Evolutionary conservation across 2,888 invertebrate genomes (phyloP).

Genomic region (Meiosimyza decipiens): DNA sequence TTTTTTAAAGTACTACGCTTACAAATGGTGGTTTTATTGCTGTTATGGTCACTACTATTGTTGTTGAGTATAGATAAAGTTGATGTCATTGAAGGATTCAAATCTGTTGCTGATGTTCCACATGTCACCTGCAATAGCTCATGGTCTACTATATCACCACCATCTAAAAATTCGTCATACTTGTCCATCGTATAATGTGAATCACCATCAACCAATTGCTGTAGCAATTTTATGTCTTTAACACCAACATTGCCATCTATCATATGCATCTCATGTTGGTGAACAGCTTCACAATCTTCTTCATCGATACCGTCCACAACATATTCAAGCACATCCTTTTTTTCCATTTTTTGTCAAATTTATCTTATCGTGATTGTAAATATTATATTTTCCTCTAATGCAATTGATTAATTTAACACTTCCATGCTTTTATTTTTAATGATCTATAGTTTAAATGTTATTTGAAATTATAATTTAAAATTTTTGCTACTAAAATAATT

Average conservation of each 20-base stretch:
- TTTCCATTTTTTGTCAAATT: too few species aligned
- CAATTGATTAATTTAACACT: too few species aligned
- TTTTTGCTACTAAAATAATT: too few species aligned
- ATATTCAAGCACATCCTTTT: conserved; percentile 23
- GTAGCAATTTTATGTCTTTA: conserved; percentile 43
- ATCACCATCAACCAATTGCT: conserved; percentile 51
- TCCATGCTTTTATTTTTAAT: too few species aligned
- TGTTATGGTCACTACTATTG: conserved; percentile 38
- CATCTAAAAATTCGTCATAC: conserved; percentile 41
- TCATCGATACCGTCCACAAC: too few species aligned
- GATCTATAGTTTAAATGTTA: too few species aligned
- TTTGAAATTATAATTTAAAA: too few species aligned
- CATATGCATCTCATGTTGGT: conserved; percentile 42
- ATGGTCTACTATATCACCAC: conserved; percentile 50
- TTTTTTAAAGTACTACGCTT: conserved; percentile 44
- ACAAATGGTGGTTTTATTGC: not conserved
- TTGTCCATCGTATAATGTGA: conserved; percentile 60
- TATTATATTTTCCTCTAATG: too few species aligned
- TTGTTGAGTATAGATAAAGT: too few species aligned
- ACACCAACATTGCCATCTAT: conserved; percentile 45
- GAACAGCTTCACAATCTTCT: not conserved
- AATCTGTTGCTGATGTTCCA: conserved; percentile 11
- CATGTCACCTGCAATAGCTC: conserved; percentile 32
- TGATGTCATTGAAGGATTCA: not conserved
- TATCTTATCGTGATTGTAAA: too few species aligned